phyloP scores from a whole-genome alignment of 2,888 invertebrate genomes.

The Tachina fera region DNA sequence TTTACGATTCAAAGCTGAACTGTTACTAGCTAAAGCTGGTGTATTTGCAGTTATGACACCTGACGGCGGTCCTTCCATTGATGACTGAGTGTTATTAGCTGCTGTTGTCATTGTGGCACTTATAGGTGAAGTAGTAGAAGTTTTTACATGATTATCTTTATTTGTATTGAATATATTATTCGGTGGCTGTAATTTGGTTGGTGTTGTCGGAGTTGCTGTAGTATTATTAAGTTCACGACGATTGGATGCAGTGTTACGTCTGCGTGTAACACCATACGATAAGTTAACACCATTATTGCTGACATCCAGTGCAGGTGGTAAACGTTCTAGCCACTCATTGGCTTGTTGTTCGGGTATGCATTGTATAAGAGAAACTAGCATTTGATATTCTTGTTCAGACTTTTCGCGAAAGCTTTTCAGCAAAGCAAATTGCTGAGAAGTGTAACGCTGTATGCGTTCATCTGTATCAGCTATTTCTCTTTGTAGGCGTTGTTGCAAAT shows the following conservation, averaged over 20 bases:
- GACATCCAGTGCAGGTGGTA: constrained; percentile 76
- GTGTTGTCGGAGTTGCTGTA: constrained; percentile 78
- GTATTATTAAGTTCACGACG: constrained; percentile 75
- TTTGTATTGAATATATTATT: constrained; percentile 62
- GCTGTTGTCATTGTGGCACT: constrained; percentile 61
- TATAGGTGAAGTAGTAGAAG: constrained; percentile 47
- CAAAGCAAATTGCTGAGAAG: constrained; percentile 89
- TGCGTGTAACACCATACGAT: constrained; percentile 71
- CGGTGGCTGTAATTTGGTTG: constrained; percentile 75
- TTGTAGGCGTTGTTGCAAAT: constrained; percentile 87
- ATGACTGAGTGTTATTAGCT: constrained; percentile 65
- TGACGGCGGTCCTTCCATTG: not conserved
- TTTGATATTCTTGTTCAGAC: constrained; percentile 88
- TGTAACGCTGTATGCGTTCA: constrained; percentile 89
- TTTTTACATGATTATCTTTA: constrained; percentile 56
- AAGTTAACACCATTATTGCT: constrained; percentile 72
- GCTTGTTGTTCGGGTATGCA: constrained; percentile 79
- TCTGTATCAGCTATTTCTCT: constrained; percentile 88
- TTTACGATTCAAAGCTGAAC: constrained; percentile 74
- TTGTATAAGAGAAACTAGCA: constrained; percentile 85
- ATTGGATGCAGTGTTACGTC: constrained; percentile 78
- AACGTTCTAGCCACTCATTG: constrained; percentile 75
- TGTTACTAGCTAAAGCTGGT: constrained; percentile 43
- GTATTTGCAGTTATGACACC: constrained; percentile 16
- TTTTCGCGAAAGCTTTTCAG: constrained; percentile 89